Percentiles rank a stretch among this genome's conserved stretches.
phyloP scores from a whole-genome alignment of 2,888 invertebrate genomes.

The Amiota communis region DNA sequence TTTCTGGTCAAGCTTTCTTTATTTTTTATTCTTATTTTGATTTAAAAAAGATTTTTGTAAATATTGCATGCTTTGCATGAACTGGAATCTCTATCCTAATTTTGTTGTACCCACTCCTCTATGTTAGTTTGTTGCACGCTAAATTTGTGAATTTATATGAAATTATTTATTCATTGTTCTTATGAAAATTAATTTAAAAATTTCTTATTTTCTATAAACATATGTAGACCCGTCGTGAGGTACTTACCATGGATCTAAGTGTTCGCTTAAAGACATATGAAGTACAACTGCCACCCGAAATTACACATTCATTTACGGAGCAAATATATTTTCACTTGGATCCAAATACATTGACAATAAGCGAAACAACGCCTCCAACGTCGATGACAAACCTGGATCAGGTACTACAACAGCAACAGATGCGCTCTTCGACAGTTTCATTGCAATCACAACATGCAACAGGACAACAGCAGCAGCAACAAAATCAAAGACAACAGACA shows the following conservation, averaged over 20 bases:
- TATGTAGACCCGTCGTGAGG: constrained; percentile 73
- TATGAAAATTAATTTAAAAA: neutral
- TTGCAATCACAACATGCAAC: constrained; percentile 52
- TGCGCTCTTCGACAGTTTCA: constrained; percentile 64
- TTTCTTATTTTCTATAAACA: neutral
- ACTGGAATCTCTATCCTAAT: neutral
- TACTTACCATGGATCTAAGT: constrained; percentile 73
- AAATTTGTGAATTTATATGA: neutral
- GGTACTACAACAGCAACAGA: constrained; percentile 44
- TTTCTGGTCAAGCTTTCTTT: neutral
- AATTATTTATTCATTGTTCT: neutral
- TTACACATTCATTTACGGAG: constrained; percentile 61
- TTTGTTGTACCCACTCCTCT: neutral
- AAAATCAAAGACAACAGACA: constrained; percentile 37
- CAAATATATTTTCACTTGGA: constrained; percentile 64
- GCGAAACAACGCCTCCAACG: constrained; percentile 47
- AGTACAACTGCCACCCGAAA: constrained; percentile 72
- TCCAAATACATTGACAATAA: constrained; percentile 55
- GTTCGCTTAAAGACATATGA: constrained; percentile 73
- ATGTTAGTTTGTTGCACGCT: neutral
- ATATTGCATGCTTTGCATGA: constrained; percentile 7
- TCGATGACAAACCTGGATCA: constrained; percentile 30
- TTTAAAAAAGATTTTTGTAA: neutral
- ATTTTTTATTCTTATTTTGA: neutral
- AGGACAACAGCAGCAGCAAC: constrained; percentile 43